Evolutionary conservation across 2,888 invertebrate genomes (phyloP).

Genomic region (Oscheius sp.): DNA sequence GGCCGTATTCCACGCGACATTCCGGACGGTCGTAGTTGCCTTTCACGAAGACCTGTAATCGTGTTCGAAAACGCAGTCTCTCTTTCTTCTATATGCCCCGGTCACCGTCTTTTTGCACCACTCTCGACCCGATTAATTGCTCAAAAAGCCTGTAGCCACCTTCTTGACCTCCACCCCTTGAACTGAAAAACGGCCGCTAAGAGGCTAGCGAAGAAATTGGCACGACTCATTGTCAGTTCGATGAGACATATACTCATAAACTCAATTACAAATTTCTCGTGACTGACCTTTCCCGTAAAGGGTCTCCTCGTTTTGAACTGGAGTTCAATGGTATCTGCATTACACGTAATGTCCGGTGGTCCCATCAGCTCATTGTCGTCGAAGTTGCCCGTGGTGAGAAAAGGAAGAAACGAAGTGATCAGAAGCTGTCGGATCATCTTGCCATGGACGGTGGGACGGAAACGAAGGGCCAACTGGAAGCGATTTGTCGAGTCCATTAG

Average conservation of each 20-base stretch:
- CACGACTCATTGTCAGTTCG: constrained; percentile 4
- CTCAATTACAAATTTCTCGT: neutral
- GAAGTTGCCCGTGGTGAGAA: constrained; percentile 8
- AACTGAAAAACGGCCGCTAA: constrained; percentile 5
- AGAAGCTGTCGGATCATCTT: constrained; percentile 7
- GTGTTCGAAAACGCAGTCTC: too few species aligned
- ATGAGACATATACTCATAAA: neutral
- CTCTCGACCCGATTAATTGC: neutral
- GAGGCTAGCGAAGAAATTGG: neutral
- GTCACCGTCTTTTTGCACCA: neutral
- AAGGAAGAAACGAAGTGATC: neutral
- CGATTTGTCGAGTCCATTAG: constrained; percentile 30
- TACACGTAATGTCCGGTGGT: constrained; percentile 69
- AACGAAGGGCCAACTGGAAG: neutral
- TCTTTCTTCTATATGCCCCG: neutral
- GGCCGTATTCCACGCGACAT: constrained; percentile 62
- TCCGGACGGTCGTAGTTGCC: constrained; percentile 72
- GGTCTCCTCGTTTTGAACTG: constrained; percentile 66
- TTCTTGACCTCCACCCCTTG: neutral
- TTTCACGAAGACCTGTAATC: constrained; percentile 68
- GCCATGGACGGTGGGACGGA: constrained; percentile 11
- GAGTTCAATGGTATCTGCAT: constrained; percentile 71
- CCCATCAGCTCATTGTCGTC: constrained; percentile 62
- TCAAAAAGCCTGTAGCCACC: too few species aligned
- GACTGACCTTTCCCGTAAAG: constrained; percentile 59